phyloP scores from a whole-genome alignment of 1,140 invertebrate genomes.

The Lepidotrigona ventralis region DNA sequence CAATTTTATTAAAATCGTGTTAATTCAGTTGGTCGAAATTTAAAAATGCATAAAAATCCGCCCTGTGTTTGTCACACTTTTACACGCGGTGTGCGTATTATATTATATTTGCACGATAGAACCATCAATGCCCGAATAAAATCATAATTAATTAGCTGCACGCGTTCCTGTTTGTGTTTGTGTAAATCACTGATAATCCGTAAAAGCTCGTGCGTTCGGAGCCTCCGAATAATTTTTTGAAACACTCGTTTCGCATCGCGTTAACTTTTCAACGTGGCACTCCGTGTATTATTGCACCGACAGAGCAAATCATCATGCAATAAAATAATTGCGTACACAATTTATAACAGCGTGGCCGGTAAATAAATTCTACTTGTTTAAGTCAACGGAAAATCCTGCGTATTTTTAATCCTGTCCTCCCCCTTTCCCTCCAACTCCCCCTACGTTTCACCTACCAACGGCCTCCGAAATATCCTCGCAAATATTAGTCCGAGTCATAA shows the following conservation, averaged over 20 bases:
- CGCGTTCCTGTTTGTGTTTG: neutral
- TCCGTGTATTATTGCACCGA: neutral
- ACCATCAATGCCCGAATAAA: neutral
- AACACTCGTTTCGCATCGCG: neutral
- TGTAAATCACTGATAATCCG: neutral
- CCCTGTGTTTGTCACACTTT: neutral
- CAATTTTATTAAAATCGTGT: too few relatives aligned
- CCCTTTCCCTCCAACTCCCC: neutral
- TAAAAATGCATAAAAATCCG: too few relatives aligned
- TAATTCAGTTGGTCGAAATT: too few relatives aligned
- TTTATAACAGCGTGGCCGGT: constrained; percentile 9
- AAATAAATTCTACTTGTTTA: constrained; percentile 33
- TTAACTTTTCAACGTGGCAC: neutral
- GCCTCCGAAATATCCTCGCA: constrained; percentile 21
- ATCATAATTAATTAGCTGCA: neutral
- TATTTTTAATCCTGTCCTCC: constrained; percentile 8
- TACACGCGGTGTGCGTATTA: too few relatives aligned
- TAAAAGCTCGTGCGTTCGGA: neutral
- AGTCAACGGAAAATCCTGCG: constrained; percentile 25
- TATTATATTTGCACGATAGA: neutral
- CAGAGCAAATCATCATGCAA: neutral
- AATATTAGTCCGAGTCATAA: constrained; percentile 32
- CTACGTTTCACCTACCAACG: neutral
- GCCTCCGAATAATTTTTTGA: neutral
- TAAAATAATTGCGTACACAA: constrained; percentile 27